phyloP scores from a whole-genome alignment of 2,113 vertebrate species.

The Accipiter cooperii region DNA sequence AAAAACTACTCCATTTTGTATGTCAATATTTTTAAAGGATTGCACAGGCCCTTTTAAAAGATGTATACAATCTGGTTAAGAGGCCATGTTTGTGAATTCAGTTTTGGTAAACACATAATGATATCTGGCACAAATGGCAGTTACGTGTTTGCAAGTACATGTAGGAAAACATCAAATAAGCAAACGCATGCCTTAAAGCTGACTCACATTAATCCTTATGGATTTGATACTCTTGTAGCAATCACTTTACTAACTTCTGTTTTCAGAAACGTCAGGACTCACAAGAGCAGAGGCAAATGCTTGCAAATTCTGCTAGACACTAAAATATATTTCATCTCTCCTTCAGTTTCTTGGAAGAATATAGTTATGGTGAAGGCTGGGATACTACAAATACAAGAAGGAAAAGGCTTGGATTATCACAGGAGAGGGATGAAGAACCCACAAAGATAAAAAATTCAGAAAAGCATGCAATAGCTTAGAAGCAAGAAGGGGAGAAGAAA shows the following conservation, averaged over 20 bases:
- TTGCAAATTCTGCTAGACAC: not conserved
- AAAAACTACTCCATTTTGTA: not conserved
- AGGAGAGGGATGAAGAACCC: not conserved
- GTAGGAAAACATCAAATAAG: not conserved
- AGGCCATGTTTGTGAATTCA: not conserved
- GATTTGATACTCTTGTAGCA: not conserved
- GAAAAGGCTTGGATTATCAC: not conserved
- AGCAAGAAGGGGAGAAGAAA: not conserved
- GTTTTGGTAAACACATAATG: not conserved
- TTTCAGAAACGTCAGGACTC: not conserved
- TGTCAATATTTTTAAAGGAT: not conserved
- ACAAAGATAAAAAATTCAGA: not conserved
- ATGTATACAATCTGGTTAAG: not conserved
- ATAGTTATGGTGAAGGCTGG: not conserved
- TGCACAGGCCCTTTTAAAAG: not conserved
- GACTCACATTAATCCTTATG: not conserved
- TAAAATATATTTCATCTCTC: not conserved
- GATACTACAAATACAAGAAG: not conserved
- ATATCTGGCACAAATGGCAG: not conserved
- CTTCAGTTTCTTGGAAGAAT: not conserved
- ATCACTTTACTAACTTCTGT: not conserved
- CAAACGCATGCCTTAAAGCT: not conserved
- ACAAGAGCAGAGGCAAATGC: not conserved
- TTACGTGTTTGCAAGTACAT: not conserved
- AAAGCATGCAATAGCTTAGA: not conserved